Conservation (phyloP, 2,113 vertebrate species). For the Suricata suricatta region DNA sequence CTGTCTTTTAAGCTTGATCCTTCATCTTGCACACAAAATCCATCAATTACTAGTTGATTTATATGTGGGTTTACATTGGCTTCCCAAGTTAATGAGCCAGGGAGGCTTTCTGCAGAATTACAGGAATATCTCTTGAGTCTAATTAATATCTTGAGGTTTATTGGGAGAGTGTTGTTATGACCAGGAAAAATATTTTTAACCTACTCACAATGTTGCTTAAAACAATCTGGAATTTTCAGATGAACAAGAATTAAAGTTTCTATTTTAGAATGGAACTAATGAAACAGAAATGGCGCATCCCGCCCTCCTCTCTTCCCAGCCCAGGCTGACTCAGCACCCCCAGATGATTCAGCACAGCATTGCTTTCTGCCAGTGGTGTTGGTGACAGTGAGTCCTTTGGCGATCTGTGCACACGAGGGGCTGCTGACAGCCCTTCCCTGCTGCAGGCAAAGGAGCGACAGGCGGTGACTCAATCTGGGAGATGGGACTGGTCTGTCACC, state of each 20-base stretch:
- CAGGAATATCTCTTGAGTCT: conserved; percentile 43
- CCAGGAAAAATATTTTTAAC: conserved; percentile 49
- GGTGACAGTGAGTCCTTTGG: not conserved
- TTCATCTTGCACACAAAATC: not conserved
- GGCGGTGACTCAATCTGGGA: not conserved
- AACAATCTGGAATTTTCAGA: conserved; percentile 57
- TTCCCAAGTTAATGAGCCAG: conserved; percentile 19
- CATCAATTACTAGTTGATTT: not conserved
- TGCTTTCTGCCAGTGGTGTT: not conserved
- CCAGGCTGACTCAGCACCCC: not conserved
- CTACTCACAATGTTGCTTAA: not conserved
- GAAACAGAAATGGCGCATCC: not conserved
- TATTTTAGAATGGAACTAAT: conserved; percentile 14
- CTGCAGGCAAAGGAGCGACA: not conserved
- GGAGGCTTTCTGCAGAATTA: not conserved
- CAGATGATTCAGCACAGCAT: not conserved
- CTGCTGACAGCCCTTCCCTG: not conserved
- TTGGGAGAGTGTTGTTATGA: conserved; percentile 1
- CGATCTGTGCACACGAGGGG: not conserved
- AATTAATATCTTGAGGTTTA: conserved; percentile 66
- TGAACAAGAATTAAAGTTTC: conserved; percentile 22
- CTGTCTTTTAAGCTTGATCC: not conserved
- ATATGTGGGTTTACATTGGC: not conserved
- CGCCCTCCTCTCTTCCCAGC: not conserved
- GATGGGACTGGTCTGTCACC: not conserved